Percentiles rank a stretch among this genome's conserved stretches.
These are phyloP conservation scores for Orthonyx spaldingii DNA, from an alignment of 2,113 vertebrate species.

Conservation along the genomic window DNA sequence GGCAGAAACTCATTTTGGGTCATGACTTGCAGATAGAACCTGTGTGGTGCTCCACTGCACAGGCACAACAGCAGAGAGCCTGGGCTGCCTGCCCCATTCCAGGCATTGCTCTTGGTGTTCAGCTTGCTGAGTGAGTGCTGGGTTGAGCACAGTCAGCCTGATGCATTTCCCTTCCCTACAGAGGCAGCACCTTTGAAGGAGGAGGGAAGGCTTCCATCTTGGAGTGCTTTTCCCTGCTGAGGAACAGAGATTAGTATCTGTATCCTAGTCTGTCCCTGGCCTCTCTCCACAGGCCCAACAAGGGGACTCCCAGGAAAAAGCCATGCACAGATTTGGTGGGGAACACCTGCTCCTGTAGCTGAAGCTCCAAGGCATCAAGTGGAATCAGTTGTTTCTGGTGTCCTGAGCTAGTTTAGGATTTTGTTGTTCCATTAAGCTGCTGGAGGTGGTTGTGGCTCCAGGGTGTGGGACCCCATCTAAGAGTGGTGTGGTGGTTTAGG, in stretches of 20 bases:
- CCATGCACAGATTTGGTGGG: neutral
- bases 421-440: neutral
- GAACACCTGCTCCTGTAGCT: neutral
- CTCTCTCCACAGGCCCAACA: neutral
- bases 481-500: too few relatives aligned
- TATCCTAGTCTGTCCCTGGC: neutral
- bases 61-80: neutral
- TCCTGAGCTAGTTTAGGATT: neutral
- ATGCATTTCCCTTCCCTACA: neutral
- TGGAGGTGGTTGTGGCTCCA: fast-evolving
- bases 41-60: fast-evolving
- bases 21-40: neutral
- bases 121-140: neutral
- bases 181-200: neutral
- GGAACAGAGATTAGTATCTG: neutral
- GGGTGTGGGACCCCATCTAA: neutral
- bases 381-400: neutral
- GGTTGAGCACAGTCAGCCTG: neutral
- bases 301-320: neutral
- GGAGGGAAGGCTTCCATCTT: neutral
- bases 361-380: neutral
- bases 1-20: neutral
- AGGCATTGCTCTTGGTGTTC: neutral
- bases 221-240: neutral
- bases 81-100: neutral